Conservation (phyloP, 2,797 vertebrate species). For the Gambelia wislizenii region DNA sequence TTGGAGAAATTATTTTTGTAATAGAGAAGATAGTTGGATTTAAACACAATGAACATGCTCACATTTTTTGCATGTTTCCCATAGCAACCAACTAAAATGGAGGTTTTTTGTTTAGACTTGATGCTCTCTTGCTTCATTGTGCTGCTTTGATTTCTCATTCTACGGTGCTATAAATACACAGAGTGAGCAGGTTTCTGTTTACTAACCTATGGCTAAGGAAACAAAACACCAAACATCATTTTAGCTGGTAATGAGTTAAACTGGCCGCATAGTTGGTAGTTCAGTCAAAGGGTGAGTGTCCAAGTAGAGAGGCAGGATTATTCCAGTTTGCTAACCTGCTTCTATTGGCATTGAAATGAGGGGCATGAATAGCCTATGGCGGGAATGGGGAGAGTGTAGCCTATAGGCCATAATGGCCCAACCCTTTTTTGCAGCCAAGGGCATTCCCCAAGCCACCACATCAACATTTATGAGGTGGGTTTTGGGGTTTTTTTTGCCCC, state of each 20-base stretch:
- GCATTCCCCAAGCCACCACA: too few relatives aligned
- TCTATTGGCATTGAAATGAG: too few relatives aligned
- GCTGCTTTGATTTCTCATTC: not conserved
- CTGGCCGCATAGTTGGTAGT: not conserved
- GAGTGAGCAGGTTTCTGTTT: not conserved
- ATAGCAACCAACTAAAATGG: not conserved
- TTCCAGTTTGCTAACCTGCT: not conserved
- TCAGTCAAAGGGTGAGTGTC: not conserved
- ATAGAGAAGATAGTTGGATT: conserved; percentile 50
- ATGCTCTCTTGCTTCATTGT: not conserved
- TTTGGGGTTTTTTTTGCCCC: too few relatives aligned
- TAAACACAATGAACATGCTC: conserved; percentile 3
- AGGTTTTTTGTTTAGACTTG: not conserved
- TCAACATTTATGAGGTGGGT: too few relatives aligned
- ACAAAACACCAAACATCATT: not conserved
- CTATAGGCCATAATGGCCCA: too few relatives aligned
- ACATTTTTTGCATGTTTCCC: not conserved
- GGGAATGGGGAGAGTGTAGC: too few relatives aligned
- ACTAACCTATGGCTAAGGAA: not conserved
- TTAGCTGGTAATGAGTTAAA: not conserved
- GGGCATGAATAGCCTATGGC: not conserved
- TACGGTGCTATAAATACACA: not conserved
- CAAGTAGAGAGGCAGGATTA: not conserved
- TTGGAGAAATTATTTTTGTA: conserved; percentile 50
- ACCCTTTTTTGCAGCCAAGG: too few relatives aligned